phyloP scores from a whole-genome alignment of 1,140 invertebrate species.

The Dinoponera quadriceps region DNA sequence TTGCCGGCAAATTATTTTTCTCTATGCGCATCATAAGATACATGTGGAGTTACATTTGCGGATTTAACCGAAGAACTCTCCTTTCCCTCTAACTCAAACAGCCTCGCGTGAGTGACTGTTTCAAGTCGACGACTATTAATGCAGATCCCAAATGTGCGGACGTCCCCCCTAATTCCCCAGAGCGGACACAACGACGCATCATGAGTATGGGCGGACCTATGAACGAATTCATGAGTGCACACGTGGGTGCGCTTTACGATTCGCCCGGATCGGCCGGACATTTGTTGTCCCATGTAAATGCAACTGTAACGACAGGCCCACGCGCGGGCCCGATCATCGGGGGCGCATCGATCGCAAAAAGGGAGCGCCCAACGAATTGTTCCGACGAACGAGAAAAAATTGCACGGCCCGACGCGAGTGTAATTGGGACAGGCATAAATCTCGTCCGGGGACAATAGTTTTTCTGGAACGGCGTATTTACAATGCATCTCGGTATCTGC shows the following conservation, averaged over 20 bases:
- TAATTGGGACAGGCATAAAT: slow-evolving; percentile 83
- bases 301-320: slow-evolving; percentile 67
- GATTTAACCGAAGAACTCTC: too few relatives aligned
- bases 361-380: slow-evolving; percentile 73
- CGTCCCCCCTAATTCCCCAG: slow-evolving; percentile 23
- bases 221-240: slow-evolving; percentile 44
- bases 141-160: background rate
- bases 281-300: slow-evolving; percentile 73
- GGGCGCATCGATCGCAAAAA: slow-evolving; percentile 65
- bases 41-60: too few relatives aligned
- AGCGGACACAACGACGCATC: background rate
- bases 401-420: slow-evolving; percentile 64
- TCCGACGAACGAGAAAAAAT: slow-evolving; percentile 69
- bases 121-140: too few relatives aligned
- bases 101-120: too few relatives aligned
- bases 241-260: slow-evolving; percentile 74
- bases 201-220: background rate
- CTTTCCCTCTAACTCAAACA: too few relatives aligned
- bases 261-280: slow-evolving; percentile 49
- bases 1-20: too few relatives aligned
- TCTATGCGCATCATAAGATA: too few relatives aligned
- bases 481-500: slow-evolving; percentile 83
- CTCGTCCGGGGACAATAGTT: slow-evolving; percentile 82
- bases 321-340: slow-evolving; percentile 61
- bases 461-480: slow-evolving; percentile 78